Evolutionary conservation across 1,140 invertebrate genomes (phyloP), one percentile per base, ranked within the genome.

Genomic region (Leucophenga varia): DNA sequence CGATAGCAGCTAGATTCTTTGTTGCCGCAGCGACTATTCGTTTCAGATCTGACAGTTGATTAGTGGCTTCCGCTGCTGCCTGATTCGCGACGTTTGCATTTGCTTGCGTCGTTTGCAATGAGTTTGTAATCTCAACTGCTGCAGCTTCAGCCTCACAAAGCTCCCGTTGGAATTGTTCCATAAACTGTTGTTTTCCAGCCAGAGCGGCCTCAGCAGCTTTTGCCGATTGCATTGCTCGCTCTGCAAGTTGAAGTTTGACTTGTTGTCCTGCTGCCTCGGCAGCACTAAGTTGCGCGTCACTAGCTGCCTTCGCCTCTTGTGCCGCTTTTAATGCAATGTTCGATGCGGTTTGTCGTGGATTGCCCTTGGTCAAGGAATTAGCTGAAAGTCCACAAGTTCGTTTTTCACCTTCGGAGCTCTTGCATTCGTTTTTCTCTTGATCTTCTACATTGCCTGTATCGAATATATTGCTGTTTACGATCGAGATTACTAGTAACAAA

Each of bases 241-340:
- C 81, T 1, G 82, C 83, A 28, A 85, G 55, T 65, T 84, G 81
- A 10, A 79, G 77, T 72, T 84, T 85, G 6, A 84, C 82, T 77
- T 84, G 63, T 34, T 79, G 80, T n/a, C 82, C 77, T 12, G 83
- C 83, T 52, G 83, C 81, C 30, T 80, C 79, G 13, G 81, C 83
- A 3, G 82, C 82, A 9, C 80, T 79, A 49, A 80, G 80, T 56
- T 84, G 82, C 0, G 82, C 83, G 28, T 82, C 82, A 20, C 81
- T 80, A 2, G 81, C 81, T 2, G 80, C 81, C 55, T 82, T 82
- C 0, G 81, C 81, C 59, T 81, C 81, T 13, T 79, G 78, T 0
- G 82, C 83, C 2, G 82, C 83, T 54, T 84, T 83, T 48, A 81
- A 79, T 0, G 82, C 82, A 47, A 84, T 82, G 58, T 74, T 81